Evolutionary conservation across 2,888 invertebrate species (phyloP).

Genomic region (Drosophila pegasa): DNA sequence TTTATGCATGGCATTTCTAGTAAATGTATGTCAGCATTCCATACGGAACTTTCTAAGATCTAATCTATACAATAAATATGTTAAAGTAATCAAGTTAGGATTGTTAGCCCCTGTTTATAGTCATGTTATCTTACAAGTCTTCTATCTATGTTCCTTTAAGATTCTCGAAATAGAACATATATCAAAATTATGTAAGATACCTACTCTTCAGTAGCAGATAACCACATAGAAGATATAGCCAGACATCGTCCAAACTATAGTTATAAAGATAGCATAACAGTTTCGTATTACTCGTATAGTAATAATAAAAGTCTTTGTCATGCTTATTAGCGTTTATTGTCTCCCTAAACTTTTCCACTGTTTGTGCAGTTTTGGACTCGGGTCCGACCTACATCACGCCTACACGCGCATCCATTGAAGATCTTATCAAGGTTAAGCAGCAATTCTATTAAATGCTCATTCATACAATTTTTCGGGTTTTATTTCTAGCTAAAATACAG

Average conservation of each 20-base stretch:
- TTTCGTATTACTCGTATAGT: neutral
- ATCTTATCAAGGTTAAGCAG: constrained; percentile 47
- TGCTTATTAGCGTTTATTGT: constrained; percentile 19
- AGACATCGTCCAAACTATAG: neutral
- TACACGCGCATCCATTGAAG: constrained; percentile 1
- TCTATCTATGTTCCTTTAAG: too few relatives aligned
- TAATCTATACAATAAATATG: too few relatives aligned
- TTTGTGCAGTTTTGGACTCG: constrained; percentile 1
- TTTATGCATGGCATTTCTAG: too few relatives aligned
- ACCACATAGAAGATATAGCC: neutral
- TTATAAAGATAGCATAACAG: neutral
- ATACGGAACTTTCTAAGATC: too few relatives aligned
- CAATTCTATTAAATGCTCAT: constrained; percentile 23
- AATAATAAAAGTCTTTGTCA: neutral
- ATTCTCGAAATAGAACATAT: neutral
- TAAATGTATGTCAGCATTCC: too few relatives aligned
- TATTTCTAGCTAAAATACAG: constrained; percentile 42
- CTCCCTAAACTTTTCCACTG: constrained; percentile 58
- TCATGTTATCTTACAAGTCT: too few relatives aligned
- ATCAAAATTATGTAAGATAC: neutral
- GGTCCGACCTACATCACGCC: constrained; percentile 61
- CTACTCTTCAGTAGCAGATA: neutral
- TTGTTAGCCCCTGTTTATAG: too few relatives aligned
- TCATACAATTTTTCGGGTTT: constrained; percentile 43
- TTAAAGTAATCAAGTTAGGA: too few relatives aligned